Percentiles rank a stretch among this genome's conserved stretches.
phyloP scores from a whole-genome alignment of 2,113 vertebrate species.

The Myrmecobius fasciatus region DNA sequence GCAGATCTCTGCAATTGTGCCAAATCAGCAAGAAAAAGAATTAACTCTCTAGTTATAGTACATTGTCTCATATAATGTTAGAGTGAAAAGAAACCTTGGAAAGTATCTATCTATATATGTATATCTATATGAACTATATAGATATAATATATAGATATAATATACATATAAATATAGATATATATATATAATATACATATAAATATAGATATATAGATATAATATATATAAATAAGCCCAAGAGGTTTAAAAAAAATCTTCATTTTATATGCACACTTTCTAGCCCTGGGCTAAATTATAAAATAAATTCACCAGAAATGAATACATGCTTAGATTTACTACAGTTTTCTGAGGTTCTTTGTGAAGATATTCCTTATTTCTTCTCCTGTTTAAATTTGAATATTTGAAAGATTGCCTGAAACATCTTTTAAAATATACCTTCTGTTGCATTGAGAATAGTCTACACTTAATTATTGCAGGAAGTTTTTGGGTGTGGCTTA shows the following conservation, averaged over 20 bases:
- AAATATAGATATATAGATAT: no score
- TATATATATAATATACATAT: no score
- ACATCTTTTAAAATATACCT: conserved; percentile 15
- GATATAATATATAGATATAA: no score
- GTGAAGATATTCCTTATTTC: conserved; percentile 45
- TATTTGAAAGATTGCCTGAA: conserved; percentile 17
- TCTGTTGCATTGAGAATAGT: conserved; percentile 71
- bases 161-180: no score
- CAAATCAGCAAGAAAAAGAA: conserved; percentile 72
- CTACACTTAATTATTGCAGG: conserved; percentile 79
- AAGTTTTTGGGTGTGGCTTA: conserved; percentile 81
- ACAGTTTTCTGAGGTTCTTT: conserved; percentile 54
- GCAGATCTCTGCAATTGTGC: conserved; percentile 64
- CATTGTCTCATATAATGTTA: neutral
- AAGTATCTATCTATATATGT: neutral
- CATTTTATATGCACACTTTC: neutral
- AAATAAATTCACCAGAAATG: conserved; percentile 30
- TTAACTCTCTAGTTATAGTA: conserved; percentile 64
- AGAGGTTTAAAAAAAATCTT: neutral
- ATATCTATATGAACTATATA: no score
- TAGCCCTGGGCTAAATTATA: neutral
- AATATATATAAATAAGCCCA: neutral
- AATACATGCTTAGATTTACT: conserved; percentile 38
- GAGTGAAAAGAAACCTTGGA: neutral
- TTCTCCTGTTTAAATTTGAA: conserved; percentile 55